Conservation (phyloP, 2,888 invertebrate genomes). For the Amphipoea oculea region DNA sequence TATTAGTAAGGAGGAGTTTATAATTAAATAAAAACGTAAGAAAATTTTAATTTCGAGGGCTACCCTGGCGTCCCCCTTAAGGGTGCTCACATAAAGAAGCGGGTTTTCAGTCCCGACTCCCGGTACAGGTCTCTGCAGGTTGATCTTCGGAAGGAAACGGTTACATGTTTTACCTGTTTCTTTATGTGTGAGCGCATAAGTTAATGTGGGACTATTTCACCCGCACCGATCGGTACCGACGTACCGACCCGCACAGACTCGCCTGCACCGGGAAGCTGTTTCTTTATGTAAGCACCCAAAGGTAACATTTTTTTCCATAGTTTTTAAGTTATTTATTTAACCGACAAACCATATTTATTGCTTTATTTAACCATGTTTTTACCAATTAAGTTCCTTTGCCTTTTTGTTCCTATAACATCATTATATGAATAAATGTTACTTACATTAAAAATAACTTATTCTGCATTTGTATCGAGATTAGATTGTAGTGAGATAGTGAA, state of each 20-base stretch:
- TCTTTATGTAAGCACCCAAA: no score
- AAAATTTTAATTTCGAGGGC: neutral
- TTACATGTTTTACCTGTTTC: no score
- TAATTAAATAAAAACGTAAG: neutral
- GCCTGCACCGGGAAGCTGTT: no score
- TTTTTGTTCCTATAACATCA: conserved; percentile 55
- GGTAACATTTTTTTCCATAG: neutral
- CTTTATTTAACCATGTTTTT: conserved; percentile 26
- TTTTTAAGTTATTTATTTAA: conserved; percentile 36
- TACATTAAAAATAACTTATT: conserved; percentile 56
- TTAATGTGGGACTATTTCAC: no score
- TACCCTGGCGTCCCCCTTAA: neutral
- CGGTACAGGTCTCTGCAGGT: no score
- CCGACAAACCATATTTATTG: conserved; percentile 34
- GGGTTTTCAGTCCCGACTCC: no score
- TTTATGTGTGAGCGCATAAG: no score
- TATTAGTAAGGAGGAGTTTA: no score
- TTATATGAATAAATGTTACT: conserved; percentile 42
- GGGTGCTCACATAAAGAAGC: no score
- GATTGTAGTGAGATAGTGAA: conserved; percentile 78
- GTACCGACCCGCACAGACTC: no score
- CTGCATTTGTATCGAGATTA: conserved; percentile 69
- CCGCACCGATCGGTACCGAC: no score
- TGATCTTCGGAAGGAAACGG: no score
- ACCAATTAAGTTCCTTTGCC: conserved; percentile 48